Conservation (phyloP, 2,113 vertebrate species). For the Pipa parva region DNA sequence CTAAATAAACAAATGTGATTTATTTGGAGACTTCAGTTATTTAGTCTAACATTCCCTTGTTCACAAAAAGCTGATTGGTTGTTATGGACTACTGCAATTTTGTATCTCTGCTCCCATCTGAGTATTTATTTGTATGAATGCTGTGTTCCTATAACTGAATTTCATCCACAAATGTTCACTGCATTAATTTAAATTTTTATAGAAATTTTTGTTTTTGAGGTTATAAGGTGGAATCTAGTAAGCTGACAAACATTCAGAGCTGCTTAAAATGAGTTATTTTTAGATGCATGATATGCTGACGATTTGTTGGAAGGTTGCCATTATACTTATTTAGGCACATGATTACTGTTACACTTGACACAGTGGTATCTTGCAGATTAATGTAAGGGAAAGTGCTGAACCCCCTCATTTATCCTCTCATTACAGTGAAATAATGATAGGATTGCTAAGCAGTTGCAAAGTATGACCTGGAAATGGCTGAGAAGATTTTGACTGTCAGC, state of each 20-base stretch:
- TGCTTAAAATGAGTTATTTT: constrained; percentile 15
- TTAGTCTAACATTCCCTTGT: no score
- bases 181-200: no score
- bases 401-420: constrained; percentile 40
- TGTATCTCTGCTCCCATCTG: no score
- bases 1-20: no score
- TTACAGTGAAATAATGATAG: constrained; percentile 42
- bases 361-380: constrained; percentile 34
- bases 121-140: no score
- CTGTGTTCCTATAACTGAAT: no score
- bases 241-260: constrained; percentile 4
- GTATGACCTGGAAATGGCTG: constrained; percentile 39
- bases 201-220: no score
- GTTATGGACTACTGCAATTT: no score
- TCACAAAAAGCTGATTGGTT: no score
- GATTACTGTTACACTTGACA: constrained; percentile 39
- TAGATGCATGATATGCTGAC: constrained; percentile 26
- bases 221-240: neutral
- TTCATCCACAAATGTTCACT: no score
- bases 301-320: constrained; percentile 32
- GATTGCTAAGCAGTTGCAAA: constrained; percentile 40
- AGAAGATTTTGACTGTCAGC: constrained; percentile 37
- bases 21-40: no score
- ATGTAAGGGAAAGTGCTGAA: constrained; percentile 31
- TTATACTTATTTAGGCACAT: constrained; percentile 40